Base-by-base conservation (phyloP, 2,888 invertebrate genomes). In the Pachydiplax longipennis region DNA sequence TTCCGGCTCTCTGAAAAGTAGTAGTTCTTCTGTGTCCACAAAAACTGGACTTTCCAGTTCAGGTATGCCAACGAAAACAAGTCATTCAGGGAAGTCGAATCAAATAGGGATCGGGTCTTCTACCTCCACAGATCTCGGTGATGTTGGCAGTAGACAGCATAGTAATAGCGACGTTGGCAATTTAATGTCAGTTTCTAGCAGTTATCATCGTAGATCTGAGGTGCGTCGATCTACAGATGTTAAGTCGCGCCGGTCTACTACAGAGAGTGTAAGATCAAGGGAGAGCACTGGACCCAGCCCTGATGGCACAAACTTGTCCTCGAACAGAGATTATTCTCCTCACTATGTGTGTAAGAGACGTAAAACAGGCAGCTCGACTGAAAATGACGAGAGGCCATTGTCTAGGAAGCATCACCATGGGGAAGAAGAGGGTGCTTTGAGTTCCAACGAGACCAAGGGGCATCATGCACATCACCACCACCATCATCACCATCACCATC, bases 271-370 rank as follows among this genome's bases (percentile, higher is more conserved):
- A 92, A 90, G 91, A 92, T 15, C 87, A 22, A 87, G 87, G 37
- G 87, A 87, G n/a, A 87, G 61, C 18, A 61, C 87, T 37, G 87
- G 58, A 65, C 87, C 87, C 37, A 61, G 61, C n/a, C 87, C 87
- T 37, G 87, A 87, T 58, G 61, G 61, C n/a, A 61, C 87, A 87
- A 58, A 58, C 61, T 61, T 87, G 12, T 37, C 87, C 25, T 37
- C 61, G 12, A 87, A 80, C 35, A 81, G 90, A 61, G 90, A 90
- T 58, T 94, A 94, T 92, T 92, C 94, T 91, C 94, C 94, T 53
- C 94, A 94, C 92, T 93, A 94, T 87, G 94, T 95, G 31, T 95
- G 95, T 91, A 95, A 95, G 92, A 93, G 95, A 90, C 94, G 95
- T 80, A 95, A 95, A 92, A 95, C 95, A 25, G 94, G 93, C 2